Evolutionary conservation across 2,888 invertebrate genomes (phyloP).

Genomic region (Stegophylla sp.): DNA sequence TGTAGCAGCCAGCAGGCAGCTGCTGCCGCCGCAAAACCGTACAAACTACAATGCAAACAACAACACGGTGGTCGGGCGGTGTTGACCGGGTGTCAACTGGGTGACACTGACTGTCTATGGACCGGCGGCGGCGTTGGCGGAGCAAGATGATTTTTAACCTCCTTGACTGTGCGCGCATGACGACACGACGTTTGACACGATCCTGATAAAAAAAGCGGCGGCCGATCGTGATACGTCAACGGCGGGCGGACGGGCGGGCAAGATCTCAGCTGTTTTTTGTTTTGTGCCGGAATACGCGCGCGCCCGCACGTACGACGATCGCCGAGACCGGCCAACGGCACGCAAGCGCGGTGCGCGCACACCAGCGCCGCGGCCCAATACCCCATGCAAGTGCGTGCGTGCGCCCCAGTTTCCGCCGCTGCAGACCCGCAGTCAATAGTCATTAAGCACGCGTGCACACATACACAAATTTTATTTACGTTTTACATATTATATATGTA

Average conservation of each 20-base stretch:
- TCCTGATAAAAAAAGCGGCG: slow-evolving; percentile 29
- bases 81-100: no score
- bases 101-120: no score
- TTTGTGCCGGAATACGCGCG: slow-evolving; percentile 34
- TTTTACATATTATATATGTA: no score
- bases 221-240: background rate
- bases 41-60: background rate
- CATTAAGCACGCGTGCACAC: background rate
- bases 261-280: slow-evolving; percentile 57
- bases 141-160: background rate
- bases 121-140: no score
- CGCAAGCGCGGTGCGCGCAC: background rate
- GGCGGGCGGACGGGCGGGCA: background rate
- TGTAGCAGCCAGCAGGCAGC: no score
- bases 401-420: background rate
- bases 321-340: background rate
- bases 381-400: background rate
- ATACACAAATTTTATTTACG: background rate
- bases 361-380: background rate
- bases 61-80: no score
- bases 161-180: slow-evolving; percentile 22
- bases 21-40: no score
- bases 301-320: background rate
- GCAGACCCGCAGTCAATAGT: slow-evolving; percentile 14
- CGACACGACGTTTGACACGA: slow-evolving; percentile 16